Percentiles rank a stretch among this genome's conserved stretches.
Evolutionary conservation across 1,140 invertebrate genomes (phyloP).

Genomic region (Ips nitidus): DNA sequence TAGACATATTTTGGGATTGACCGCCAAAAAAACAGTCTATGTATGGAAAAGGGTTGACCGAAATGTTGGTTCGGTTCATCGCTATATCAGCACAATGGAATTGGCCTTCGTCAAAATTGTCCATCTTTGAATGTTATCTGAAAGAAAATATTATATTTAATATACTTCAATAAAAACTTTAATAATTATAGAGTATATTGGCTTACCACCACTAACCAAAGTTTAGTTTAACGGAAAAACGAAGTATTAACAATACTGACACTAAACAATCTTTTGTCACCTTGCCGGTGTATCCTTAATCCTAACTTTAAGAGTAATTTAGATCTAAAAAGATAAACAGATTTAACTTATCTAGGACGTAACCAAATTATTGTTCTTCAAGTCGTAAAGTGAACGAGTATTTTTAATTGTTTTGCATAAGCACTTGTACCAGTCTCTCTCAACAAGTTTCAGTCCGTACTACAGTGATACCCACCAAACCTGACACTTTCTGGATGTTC

Average conservation of each 20-base stretch:
- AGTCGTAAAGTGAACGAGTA: background rate
- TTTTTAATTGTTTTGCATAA: no score
- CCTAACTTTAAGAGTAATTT: constrained; percentile 8
- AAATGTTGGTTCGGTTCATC: constrained; percentile 22
- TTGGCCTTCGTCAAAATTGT: background rate
- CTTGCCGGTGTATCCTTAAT: background rate
- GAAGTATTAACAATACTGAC: no score
- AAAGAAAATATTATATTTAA: constrained; percentile 6
- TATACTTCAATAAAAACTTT: background rate
- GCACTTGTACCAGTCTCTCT: no score
- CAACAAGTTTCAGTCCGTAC: no score
- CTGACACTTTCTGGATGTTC: no score
- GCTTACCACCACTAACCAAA: no score
- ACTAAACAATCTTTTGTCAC: background rate
- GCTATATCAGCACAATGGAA: constrained; percentile 12
- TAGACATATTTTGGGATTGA: constrained; percentile 31
- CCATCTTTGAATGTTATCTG: constrained; percentile 7
- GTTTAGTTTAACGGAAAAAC: no score
- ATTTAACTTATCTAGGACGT: constrained; percentile 15
- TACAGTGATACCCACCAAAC: no score
- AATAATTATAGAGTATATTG: no score
- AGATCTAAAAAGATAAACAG: constrained; percentile 8
- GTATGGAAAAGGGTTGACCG: constrained; percentile 26
- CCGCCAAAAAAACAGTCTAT: constrained; percentile 37
- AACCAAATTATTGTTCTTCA: constrained; percentile 13